Evolutionary conservation across 1,140 invertebrate species (phyloP).

Genomic region (Monomorium pharaonis): DNA sequence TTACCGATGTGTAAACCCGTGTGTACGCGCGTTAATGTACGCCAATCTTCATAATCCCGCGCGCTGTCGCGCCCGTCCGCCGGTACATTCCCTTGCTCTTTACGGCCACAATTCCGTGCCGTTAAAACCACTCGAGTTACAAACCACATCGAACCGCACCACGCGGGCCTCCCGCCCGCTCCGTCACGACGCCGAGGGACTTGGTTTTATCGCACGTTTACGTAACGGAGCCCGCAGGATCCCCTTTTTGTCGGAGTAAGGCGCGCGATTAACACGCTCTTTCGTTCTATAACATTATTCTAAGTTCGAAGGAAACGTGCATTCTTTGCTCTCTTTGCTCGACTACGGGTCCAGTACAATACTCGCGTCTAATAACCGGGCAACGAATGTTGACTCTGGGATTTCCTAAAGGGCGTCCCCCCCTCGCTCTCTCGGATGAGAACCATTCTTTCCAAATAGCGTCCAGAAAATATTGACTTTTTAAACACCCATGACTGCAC

Average conservation of each 20-base stretch:
- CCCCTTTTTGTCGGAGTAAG: background rate
- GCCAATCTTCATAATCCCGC: constrained; percentile 54
- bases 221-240: background rate
- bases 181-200: background rate
- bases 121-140: constrained; percentile 33
- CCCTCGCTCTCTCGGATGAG: background rate
- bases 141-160: constrained; percentile 7
- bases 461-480: constrained; percentile 43
- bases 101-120: constrained; percentile 24
- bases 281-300: background rate
- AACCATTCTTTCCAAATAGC: constrained; percentile 30
- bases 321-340: background rate
- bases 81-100: constrained; percentile 21
- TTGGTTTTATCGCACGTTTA: background rate
- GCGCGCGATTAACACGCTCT: background rate
- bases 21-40: constrained; percentile 3
- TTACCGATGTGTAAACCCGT: constrained; percentile 33
- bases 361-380: background rate
- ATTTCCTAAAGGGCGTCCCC: background rate
- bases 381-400: background rate
- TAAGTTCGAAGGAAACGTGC: background rate
- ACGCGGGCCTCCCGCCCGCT: background rate
- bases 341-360: background rate
- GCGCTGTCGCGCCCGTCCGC: constrained; percentile 24
- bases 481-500: constrained; percentile 17